phyloP scores from a whole-genome alignment of 2,113 vertebrate genomes.

The Marmota flaviventris region DNA sequence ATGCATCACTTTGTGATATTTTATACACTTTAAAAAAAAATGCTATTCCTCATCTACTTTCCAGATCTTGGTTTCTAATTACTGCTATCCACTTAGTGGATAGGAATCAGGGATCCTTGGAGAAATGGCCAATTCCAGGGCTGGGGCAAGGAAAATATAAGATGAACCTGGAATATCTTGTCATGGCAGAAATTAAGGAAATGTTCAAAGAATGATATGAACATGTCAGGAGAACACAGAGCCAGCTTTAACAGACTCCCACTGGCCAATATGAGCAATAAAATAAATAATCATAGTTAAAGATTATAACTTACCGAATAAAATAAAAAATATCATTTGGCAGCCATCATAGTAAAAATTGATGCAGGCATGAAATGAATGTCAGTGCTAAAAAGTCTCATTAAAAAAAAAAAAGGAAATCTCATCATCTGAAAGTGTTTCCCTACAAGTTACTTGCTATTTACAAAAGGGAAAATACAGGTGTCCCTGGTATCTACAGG shows the following conservation, averaged over 20 bases:
- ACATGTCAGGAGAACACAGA: constrained; percentile 1
- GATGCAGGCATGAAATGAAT: not conserved
- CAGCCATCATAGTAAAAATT: not conserved
- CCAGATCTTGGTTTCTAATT: constrained; percentile 47
- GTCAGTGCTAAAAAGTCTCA: constrained; percentile 7
- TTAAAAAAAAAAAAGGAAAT: not conserved
- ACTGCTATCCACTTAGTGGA: not conserved
- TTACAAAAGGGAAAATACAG: constrained; percentile 12
- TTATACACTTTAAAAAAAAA: constrained; percentile 23
- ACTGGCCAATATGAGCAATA: not conserved
- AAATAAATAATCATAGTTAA: constrained; percentile 33
- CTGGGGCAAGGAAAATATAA: constrained; percentile 10
- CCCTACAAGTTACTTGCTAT: constrained; percentile 1
- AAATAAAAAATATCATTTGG: constrained; percentile 56
- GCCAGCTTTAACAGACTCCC: not conserved
- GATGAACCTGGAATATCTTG: constrained; percentile 7
- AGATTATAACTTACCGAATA: not conserved
- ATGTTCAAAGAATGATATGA: not conserved
- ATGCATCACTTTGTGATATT: not conserved
- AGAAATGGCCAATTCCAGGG: constrained; percentile 50
- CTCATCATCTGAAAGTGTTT: not conserved
- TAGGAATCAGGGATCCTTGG: constrained; percentile 37
- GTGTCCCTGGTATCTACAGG: not conserved
- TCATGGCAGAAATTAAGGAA: constrained; percentile 23
- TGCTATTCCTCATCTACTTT: not conserved